Evolutionary conservation across 2,888 invertebrate species (phyloP).

Genomic region (Patella depressa): DNA sequence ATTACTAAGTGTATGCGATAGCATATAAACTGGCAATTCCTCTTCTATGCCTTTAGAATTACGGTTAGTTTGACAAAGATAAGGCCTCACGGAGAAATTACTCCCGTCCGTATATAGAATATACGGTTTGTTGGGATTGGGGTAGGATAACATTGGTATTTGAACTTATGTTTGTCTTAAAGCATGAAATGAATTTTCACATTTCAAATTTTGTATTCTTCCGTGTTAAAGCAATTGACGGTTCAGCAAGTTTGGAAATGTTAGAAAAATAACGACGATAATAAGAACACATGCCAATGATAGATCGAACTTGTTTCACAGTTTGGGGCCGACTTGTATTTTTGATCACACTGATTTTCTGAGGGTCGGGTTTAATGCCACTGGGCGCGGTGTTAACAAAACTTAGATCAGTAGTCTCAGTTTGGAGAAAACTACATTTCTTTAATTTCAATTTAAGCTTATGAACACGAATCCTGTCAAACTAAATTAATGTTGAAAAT

Average conservation of each 20-base stretch:
- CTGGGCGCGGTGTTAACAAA: background rate
- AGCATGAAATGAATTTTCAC: background rate
- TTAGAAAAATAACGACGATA: background rate
- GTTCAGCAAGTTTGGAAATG: slow-evolving; percentile 4
- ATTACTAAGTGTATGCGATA: slow-evolving; percentile 8
- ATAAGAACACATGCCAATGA: slow-evolving; percentile 15
- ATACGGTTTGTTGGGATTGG: slow-evolving; percentile 9
- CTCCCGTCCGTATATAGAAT: no score
- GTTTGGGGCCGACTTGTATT: no score
- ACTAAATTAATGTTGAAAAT: background rate
- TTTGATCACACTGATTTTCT: no score
- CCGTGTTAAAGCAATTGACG: slow-evolving; percentile 9
- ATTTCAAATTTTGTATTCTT: background rate
- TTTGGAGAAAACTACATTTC: slow-evolving; percentile 3
- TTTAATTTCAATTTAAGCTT: slow-evolving; percentile 1
- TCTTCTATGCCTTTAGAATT: background rate
- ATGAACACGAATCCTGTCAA: background rate
- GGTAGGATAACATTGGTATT: slow-evolving; percentile 19
- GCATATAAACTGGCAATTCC: background rate
- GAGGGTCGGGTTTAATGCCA: no score
- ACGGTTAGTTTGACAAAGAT: background rate
- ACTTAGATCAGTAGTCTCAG: background rate
- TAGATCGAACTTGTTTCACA: no score
- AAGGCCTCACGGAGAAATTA: slow-evolving; percentile 8
- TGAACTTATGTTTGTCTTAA: slow-evolving; percentile 21